Base-by-base conservation (phyloP, 2,888 invertebrate genomes). In the Eumacrocentrus americanus region DNA sequence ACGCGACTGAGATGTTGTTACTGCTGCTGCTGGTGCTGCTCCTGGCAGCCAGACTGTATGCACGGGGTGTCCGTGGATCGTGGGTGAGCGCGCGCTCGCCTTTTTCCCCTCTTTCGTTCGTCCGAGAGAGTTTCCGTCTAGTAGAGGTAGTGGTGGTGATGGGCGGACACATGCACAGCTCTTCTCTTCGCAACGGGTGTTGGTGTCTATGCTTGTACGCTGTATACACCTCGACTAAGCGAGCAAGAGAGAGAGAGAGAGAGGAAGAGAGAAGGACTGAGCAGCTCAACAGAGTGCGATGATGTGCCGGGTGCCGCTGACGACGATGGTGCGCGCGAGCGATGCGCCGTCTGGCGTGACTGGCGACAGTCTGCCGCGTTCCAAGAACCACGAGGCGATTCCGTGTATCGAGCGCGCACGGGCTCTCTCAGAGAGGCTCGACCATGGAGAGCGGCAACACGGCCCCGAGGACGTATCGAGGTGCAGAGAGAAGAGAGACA, bases 341-440 rank as follows among this genome's bases (percentile, higher is more conserved):
- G 72, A 72, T 79, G 78, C 78, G 76, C 77, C 77, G 78, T 78
- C 78, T 79, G 76, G 78, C 76, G 77, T 79, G 74, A 72, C 77
- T 75, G 78, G 73, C 79, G 78, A 78, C 77, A 78, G 79, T 78
- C 78, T 78, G 76, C 78, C 72, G 76, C 73, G 73, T 79, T 79
- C 78, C 75, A 68, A 79, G 79, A 79, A 79, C 72, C 77, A 78
- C 78, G 77, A 74, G 77, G 77, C 72, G 72, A 78, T 79, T 79
- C 78, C 78, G 76, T 78, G 78, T 79, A 79, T 78, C 76, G 78
- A 77, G 70, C 77, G 72, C 71, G 67, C 62, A 44, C 62, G 37
- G 44, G 40, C 22, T 57, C 48, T 55, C 52, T 35, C 9, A 56
- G 47, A 48, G 48, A 48, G 47, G 42, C 56, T 47, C 47, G 47